Evolutionary conservation across 2,797 vertebrate species (phyloP).

Genomic region (Antrozous pallidus): DNA sequence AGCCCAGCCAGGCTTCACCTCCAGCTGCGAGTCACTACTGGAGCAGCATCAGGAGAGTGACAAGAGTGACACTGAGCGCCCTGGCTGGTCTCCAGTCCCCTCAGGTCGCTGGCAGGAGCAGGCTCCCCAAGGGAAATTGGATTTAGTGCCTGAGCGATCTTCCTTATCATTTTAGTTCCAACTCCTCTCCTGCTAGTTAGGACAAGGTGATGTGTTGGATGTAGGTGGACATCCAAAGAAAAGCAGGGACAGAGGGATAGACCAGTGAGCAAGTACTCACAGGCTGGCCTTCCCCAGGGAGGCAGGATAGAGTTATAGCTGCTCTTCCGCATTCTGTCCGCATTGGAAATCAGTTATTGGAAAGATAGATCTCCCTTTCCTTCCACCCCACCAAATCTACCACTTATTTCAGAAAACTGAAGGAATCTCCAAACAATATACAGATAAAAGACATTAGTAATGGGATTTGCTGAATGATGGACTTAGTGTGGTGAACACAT

Average conservation of each 20-base stretch:
- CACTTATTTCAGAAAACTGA: not conserved
- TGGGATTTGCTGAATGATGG: not conserved
- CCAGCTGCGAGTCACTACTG: not conserved
- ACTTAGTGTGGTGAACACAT: not conserved
- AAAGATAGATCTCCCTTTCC: not conserved
- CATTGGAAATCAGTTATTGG: not conserved
- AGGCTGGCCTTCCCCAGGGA: not conserved
- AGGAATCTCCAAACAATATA: not conserved
- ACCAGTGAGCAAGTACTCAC: not conserved
- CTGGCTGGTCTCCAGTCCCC: conserved; percentile 33
- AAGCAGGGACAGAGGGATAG: not conserved
- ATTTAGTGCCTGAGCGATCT: conserved; percentile 2
- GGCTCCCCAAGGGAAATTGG: not conserved
- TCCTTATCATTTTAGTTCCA: not conserved
- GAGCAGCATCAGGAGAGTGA: not conserved
- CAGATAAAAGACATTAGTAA: not conserved
- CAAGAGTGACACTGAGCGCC: not conserved
- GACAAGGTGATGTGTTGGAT: not conserved
- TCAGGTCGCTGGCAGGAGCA: not conserved
- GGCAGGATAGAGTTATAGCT: not conserved
- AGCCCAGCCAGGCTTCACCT: conserved; percentile 39
- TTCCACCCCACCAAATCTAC: not conserved
- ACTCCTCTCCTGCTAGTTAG: not conserved
- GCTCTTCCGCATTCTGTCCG: not conserved
- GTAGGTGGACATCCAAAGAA: not conserved